A percentile compares a stretch with the other conserved stretches of the same genome.
Conservation (phyloP, 2,888 invertebrate species). For the Torymus auratus region DNA sequence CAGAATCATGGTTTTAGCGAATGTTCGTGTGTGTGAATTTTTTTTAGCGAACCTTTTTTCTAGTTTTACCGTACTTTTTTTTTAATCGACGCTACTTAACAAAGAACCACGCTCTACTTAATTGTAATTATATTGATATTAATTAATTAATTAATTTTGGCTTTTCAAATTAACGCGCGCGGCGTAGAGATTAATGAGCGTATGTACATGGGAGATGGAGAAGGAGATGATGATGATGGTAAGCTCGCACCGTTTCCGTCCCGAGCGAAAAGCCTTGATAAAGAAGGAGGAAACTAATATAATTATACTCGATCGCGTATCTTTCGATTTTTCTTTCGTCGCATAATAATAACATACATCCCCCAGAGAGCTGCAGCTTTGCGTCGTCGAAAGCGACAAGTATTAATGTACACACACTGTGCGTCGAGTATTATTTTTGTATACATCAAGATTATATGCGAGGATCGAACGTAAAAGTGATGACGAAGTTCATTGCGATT, state of each 20-base stretch:
- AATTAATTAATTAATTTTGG: conserved; percentile 12
- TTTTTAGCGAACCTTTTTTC: conserved; percentile 50
- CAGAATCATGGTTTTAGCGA: conserved; percentile 72
- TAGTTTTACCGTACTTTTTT: conserved; percentile 54
- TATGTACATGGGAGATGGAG: background rate
- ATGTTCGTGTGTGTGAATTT: conserved; percentile 6
- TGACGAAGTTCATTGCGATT: too few species aligned
- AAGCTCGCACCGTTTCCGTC: conserved; percentile 51
- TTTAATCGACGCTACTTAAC: conserved; percentile 71
- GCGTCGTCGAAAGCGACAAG: too few species aligned
- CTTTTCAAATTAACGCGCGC: background rate
- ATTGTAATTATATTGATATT: conserved; percentile 56
- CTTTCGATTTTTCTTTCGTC: too few species aligned
- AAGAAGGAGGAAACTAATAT: conserved; percentile 11
- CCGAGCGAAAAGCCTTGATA: conserved; percentile 49
- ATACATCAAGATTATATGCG: too few species aligned
- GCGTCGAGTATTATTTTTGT: too few species aligned
- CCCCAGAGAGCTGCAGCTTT: too few species aligned
- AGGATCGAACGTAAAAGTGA: too few species aligned
- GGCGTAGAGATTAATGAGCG: background rate
- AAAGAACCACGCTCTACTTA: conserved; percentile 71
- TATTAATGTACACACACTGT: too few species aligned
- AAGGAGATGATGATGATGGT: conserved; percentile 10
- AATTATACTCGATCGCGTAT: too few species aligned
- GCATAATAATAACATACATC: too few species aligned